phyloP scores from a whole-genome alignment of 2,113 vertebrate genomes.

The Syrmaticus mikado region DNA sequence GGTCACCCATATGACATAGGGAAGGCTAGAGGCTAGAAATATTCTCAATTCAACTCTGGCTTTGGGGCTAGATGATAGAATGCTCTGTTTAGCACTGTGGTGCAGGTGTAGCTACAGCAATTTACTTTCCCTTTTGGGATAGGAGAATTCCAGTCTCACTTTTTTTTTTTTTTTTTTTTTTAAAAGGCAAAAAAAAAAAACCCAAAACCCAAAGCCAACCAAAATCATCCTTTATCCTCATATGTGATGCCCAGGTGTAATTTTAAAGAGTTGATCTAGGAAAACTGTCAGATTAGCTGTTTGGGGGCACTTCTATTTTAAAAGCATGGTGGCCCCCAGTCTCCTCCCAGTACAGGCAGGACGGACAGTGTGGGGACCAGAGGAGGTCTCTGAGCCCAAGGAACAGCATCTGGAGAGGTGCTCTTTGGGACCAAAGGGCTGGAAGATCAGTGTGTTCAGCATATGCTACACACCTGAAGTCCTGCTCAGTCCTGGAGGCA shows the following conservation, averaged over 20 bases:
- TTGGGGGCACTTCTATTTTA: neutral
- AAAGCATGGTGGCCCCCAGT: neutral
- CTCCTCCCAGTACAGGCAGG: neutral
- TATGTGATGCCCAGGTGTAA: neutral
- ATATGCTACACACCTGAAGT: rapidly evolving
- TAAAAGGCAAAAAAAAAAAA: neutral
- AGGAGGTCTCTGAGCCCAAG: neutral
- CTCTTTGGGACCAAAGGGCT: neutral
- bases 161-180: too few relatives aligned
- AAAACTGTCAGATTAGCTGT: neutral
- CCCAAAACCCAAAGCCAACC: neutral
- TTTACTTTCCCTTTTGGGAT: neutral
- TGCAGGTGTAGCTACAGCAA: neutral
- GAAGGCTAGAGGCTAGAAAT: neutral
- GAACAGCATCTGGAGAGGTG: neutral
- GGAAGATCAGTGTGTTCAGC: neutral
- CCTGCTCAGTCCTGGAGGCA: neutral
- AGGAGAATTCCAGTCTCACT: neutral
- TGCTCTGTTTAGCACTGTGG: neutral
- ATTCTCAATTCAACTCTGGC: neutral
- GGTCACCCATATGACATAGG: neutral
- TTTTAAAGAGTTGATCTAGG: neutral
- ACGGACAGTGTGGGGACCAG: neutral
- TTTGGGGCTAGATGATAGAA: neutral
- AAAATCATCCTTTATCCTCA: neutral